Conservation (phyloP, 2,113 vertebrate species). For the Caracal caracal region DNA sequence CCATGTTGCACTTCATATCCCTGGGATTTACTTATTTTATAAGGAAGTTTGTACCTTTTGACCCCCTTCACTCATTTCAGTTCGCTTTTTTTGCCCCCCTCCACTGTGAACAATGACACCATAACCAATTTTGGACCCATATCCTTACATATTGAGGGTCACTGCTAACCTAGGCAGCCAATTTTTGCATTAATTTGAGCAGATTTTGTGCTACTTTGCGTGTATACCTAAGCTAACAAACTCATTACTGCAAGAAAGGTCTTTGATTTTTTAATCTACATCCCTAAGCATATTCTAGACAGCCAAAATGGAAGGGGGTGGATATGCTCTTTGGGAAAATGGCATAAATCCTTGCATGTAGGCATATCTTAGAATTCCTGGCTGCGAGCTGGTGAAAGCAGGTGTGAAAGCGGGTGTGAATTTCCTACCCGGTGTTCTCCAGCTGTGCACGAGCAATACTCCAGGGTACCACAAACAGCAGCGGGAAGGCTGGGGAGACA, state of each 20-base stretch:
- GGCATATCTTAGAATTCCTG: neutral
- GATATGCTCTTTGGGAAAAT: neutral
- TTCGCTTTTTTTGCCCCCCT: neutral
- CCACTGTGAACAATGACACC: neutral
- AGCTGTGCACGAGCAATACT: slow-evolving; percentile 88
- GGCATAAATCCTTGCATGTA: neutral
- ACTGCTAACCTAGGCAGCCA: neutral
- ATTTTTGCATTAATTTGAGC: neutral
- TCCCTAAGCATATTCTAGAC: neutral
- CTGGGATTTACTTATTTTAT: neutral
- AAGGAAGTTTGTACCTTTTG: neutral
- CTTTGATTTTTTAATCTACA: neutral
- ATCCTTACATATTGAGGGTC: neutral
- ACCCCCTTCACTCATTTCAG: neutral
- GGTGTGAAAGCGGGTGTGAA: neutral
- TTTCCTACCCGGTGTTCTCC: slow-evolving; percentile 92
- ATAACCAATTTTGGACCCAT: neutral
- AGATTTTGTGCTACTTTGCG: neutral
- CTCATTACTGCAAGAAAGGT: neutral
- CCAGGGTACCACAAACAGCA: slow-evolving; percentile 94
- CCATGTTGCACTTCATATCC: neutral
- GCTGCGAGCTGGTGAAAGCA: neutral
- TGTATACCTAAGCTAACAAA: neutral
- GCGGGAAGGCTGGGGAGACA: slow-evolving; percentile 89
- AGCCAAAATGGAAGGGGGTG: neutral